Conservation (phyloP, 2,888 invertebrate genomes). For the Lypha dubia region DNA sequence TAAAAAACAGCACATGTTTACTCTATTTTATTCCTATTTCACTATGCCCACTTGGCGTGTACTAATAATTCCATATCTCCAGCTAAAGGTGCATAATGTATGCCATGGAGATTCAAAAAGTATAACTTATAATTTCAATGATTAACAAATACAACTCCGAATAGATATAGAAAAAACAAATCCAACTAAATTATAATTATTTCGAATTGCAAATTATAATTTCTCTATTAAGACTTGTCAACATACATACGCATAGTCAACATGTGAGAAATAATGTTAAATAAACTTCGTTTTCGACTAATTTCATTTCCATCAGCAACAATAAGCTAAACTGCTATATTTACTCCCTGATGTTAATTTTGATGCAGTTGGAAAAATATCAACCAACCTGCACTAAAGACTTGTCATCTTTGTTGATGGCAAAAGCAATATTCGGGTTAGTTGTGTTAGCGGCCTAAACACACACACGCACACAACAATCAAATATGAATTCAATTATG, state of each 20-base stretch:
- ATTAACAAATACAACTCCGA: too few relatives aligned
- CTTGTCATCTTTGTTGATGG: constrained; percentile 34
- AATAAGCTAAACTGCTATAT: not conserved
- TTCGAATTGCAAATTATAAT: constrained; percentile 5
- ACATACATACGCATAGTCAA: not conserved
- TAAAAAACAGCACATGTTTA: too few relatives aligned
- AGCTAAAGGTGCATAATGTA: too few relatives aligned
- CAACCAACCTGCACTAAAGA: constrained; percentile 29
- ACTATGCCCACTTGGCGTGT: too few relatives aligned
- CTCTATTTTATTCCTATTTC: too few relatives aligned
- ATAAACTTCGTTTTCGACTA: not conserved
- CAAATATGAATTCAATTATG: constrained; percentile 47
- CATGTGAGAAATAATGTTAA: constrained; percentile 20
- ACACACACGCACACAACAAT: too few relatives aligned
- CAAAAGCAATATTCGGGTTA: constrained; percentile 37
- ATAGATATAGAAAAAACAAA: not conserved
- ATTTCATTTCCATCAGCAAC: not conserved
- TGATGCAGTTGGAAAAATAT: constrained; percentile 1
- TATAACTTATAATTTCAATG: too few relatives aligned
- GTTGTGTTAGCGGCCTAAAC: constrained; percentile 53
- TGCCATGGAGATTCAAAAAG: too few relatives aligned
- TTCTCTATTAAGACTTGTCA: constrained; percentile 26
- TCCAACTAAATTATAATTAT: constrained; percentile 17
- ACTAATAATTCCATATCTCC: too few relatives aligned
- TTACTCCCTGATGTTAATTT: not conserved